Percentiles rank a stretch among this genome's conserved stretches.
Evolutionary conservation across 2,797 vertebrate species (phyloP).

Genomic region (Anableps anableps): DNA sequence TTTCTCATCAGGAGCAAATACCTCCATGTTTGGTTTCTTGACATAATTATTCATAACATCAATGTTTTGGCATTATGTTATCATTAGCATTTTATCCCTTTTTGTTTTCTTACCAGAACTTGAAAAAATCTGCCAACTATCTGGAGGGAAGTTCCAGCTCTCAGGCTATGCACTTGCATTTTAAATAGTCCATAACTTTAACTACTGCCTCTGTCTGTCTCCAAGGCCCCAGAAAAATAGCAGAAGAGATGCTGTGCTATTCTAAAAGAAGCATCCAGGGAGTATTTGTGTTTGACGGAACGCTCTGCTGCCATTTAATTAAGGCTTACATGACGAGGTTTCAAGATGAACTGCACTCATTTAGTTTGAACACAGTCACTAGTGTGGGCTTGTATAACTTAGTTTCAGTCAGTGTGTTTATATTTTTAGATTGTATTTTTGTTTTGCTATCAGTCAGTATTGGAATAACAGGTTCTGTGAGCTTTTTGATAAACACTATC

Average conservation of each 20-base stretch:
- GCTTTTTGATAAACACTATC: not conserved
- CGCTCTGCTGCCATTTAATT: conserved; percentile 50
- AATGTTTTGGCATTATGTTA: conserved; percentile 11
- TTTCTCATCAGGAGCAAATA: conserved; percentile 38
- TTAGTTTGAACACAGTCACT: conserved; percentile 24
- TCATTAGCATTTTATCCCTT: conserved; percentile 25
- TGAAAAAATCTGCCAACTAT: conserved; percentile 38
- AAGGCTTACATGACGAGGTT: conserved; percentile 32
- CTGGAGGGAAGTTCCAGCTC: conserved; percentile 18
- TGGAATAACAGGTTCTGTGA: conserved; percentile 25
- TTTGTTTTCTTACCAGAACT: conserved; percentile 16
- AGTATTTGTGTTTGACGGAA: conserved; percentile 43
- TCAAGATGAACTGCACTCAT: conserved; percentile 10
- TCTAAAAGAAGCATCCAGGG: conserved; percentile 51
- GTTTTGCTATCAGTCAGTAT: conserved; percentile 27
- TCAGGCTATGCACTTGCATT: conserved; percentile 35
- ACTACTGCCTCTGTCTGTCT: conserved; percentile 25
- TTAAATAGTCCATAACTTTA: conserved; percentile 55
- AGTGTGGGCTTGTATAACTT: not conserved
- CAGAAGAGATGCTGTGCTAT: conserved; percentile 36
- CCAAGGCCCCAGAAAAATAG: conserved; percentile 28
- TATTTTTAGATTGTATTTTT: conserved; percentile 20
- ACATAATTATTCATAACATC: conserved; percentile 37
- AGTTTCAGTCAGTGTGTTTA: conserved; percentile 4
- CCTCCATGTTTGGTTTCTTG: conserved; percentile 23